Percentiles rank a stretch among this genome's conserved stretches.
phyloP scores from a whole-genome alignment of 2,797 vertebrate genomes.

The Podarcis lilfordi region DNA sequence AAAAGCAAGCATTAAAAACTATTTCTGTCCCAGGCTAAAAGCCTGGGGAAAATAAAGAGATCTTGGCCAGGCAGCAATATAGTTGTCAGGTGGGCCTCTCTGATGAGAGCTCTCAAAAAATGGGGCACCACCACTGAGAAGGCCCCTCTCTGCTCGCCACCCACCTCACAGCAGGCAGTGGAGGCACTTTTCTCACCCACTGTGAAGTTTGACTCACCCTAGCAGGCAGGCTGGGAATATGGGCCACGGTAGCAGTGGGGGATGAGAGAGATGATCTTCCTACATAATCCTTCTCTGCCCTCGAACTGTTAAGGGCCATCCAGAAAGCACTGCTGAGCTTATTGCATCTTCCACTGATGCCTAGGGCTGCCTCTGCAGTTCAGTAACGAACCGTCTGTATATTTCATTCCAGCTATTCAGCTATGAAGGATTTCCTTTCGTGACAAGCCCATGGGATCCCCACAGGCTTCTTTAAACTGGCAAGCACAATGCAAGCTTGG shows the following conservation, averaged over 20 bases:
- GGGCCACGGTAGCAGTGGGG: not conserved
- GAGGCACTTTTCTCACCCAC: not conserved
- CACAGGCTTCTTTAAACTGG: not conserved
- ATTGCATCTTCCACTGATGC: not conserved
- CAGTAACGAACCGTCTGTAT: not conserved
- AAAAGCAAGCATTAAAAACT: not conserved
- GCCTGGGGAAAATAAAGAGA: no score
- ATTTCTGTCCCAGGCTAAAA: no score
- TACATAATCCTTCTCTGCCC: not conserved
- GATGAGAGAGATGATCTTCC: not conserved
- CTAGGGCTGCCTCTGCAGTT: slow-evolving; percentile 17
- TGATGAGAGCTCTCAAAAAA: no score
- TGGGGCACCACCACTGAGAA: no score
- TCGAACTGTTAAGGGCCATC: slow-evolving; percentile 7
- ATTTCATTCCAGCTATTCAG: not conserved
- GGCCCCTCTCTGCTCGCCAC: not conserved
- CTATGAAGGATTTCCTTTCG: not conserved
- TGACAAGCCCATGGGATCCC: not conserved
- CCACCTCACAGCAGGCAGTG: not conserved
- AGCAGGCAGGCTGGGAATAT: not conserved
- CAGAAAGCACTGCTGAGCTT: not conserved
- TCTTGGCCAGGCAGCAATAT: no score
- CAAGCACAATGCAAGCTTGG: not conserved
- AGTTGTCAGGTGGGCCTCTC: no score
- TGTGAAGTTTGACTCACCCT: not conserved